Evolutionary conservation across 2,888 invertebrate genomes (phyloP), one percentile per base, ranked within the genome.

Genomic region (Tuta absoluta): DNA sequence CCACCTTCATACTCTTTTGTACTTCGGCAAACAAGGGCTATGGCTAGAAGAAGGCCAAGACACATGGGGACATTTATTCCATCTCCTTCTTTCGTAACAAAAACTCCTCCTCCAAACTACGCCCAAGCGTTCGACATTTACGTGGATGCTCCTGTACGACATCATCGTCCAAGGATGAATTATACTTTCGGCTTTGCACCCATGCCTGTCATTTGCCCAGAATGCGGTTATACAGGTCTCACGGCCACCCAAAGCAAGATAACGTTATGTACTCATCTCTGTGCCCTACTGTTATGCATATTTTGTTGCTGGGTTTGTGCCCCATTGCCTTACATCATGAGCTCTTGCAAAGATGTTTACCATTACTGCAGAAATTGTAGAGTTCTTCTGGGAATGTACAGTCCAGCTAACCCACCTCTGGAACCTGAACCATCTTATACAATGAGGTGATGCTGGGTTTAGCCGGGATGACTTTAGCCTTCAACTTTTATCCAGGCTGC

Each of bases 1-100:
- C 91, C 91, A 2, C 91, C 91, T 0, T 89, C 90, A 0, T 91
- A 91, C 72, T 88, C 91, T 0, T 91, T 87, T 68, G 91, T 91
- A 7, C 76, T 90, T 62, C 75, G 89, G 3, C 90, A 91, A 79
- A 85, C 86, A 73, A 80, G 85, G 0, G 75, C 78, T 0, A 80
- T 85, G 0, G 75, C 78, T 0, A 72, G 85, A 59, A 75, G 86
- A 66, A 75, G 90, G 64, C 89, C 91, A 0, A 79, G 90, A 65
- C 71, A 89, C 1, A 82, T 91, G 84, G 90, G 89, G 24, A 89
- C 89, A 0, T 91, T 91, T 67, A 84, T 89, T 63, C 87, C 90
- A 4, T 91, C 90, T 0, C 89, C 90, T 0, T 91, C 91, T 2
- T 91, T 87, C 65, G 77, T 91, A 7, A 84, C 83, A 59, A 87